These are phyloP conservation scores for Antheraea assamensis DNA, from an alignment of 2,888 invertebrate genomes.

Conservation along the genomic window DNA sequence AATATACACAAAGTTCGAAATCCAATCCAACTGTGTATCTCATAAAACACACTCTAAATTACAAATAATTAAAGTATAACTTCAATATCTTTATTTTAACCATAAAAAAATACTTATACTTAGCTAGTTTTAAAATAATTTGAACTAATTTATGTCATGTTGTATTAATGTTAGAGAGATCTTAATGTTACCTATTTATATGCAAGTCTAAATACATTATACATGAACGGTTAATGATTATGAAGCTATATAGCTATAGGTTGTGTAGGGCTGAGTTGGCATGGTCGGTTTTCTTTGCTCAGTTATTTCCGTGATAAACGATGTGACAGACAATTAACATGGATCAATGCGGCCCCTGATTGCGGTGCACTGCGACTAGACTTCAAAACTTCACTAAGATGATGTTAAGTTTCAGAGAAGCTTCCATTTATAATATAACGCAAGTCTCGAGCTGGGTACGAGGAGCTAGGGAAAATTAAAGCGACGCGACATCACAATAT, in stretches of 20 bases:
- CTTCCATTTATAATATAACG: neutral
- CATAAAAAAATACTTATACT: neutral
- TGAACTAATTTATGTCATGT: neutral
- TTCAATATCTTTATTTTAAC: neutral
- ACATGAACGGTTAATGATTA: neutral
- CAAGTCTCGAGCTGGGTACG: too few relatives aligned
- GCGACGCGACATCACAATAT: neutral
- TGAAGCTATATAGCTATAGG: neutral
- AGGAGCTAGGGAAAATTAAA: neutral
- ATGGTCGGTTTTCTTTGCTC: neutral
- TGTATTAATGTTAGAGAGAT: neutral
- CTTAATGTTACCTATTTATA: neutral
- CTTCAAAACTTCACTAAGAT: neutral
- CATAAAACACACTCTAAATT: neutral
- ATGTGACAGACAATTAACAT: neutral
- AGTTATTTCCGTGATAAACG: neutral
- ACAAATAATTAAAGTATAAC: neutral
- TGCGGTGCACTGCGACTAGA: neutral
- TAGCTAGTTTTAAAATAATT: neutral
- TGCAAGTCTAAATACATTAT: too few relatives aligned
- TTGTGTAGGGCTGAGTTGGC: neutral
- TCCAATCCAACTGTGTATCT: neutral
- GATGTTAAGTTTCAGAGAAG: neutral
- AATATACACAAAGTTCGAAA: slow-evolving; percentile 12
- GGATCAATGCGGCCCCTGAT: neutral